Percentiles rank a stretch among this genome's conserved stretches.
Conservation (phyloP, 2,113 vertebrate genomes). For the Eonycteris spelaea region DNA sequence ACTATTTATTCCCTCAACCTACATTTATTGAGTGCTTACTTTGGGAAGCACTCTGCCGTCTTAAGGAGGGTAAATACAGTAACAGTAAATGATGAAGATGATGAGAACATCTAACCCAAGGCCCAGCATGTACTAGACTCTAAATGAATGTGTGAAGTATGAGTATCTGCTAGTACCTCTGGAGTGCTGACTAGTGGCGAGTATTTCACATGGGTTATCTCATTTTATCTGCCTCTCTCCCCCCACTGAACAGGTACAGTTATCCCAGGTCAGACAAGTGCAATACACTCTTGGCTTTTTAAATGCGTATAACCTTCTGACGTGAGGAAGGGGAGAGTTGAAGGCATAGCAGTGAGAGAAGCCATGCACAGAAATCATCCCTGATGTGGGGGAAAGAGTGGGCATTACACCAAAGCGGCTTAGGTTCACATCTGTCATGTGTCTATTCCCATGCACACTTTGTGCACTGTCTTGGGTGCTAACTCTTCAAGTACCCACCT, state of each 20-base stretch:
- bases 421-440: not conserved
- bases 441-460: not conserved
- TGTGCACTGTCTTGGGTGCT: not conserved
- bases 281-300: not conserved
- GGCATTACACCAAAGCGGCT: not conserved
- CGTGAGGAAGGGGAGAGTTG: not conserved
- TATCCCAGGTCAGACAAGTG: not conserved
- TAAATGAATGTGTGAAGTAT: not conserved
- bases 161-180: not conserved
- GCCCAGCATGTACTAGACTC: not conserved
- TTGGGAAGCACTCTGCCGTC: not conserved
- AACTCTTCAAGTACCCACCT: not conserved
- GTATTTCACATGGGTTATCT: not conserved
- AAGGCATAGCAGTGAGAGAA: not conserved
- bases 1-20: not conserved
- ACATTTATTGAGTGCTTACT: not conserved
- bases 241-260: not conserved
- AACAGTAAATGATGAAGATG: not conserved
- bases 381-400: not conserved
- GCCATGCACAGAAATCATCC: not conserved
- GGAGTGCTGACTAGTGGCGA: not conserved
- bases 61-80: not conserved
- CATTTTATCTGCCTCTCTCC: not conserved
- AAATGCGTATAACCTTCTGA: not conserved
- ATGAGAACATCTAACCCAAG: not conserved